Conservation (phyloP, 2,113 vertebrate species). For the Murina feae region DNA sequence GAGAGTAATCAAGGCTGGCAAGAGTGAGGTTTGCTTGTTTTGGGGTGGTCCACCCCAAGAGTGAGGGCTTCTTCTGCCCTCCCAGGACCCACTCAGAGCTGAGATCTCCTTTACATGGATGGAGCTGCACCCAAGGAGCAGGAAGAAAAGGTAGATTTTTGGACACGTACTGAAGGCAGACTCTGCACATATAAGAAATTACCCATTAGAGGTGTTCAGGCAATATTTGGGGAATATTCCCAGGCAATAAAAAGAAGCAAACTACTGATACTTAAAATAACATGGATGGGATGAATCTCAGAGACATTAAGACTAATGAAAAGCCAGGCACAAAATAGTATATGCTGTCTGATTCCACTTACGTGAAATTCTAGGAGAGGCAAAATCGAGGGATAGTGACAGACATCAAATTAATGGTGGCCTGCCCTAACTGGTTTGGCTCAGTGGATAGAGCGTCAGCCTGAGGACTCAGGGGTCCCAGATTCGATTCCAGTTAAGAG, state of each 20-base stretch:
- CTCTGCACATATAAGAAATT: neutral
- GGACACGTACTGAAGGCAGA: neutral
- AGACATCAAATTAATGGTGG: neutral
- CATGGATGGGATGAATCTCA: too few relatives aligned
- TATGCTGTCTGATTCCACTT: neutral
- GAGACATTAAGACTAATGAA: neutral
- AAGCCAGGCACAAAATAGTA: neutral
- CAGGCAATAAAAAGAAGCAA: neutral
- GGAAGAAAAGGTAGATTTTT: neutral
- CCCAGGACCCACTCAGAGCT: neutral
- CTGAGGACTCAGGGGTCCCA: too few relatives aligned
- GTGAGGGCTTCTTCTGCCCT: neutral
- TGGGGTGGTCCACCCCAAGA: neutral
- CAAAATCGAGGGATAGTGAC: neutral
- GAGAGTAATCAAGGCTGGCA: neutral
- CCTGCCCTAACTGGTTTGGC: too few relatives aligned
- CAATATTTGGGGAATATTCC: neutral
- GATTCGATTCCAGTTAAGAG: too few relatives aligned
- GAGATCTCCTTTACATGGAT: neutral
- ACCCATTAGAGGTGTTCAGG: too few relatives aligned
- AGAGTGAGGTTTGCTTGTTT: neutral
- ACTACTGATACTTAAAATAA: neutral
- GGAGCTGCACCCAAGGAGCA: neutral
- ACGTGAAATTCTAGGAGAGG: neutral
- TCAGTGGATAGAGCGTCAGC: too few relatives aligned